A percentile compares a stretch with the other conserved stretches of the same genome.
These are phyloP conservation scores for Thereva nobilitata DNA, from an alignment of 2,888 invertebrate species.

Conservation along the genomic window DNA sequence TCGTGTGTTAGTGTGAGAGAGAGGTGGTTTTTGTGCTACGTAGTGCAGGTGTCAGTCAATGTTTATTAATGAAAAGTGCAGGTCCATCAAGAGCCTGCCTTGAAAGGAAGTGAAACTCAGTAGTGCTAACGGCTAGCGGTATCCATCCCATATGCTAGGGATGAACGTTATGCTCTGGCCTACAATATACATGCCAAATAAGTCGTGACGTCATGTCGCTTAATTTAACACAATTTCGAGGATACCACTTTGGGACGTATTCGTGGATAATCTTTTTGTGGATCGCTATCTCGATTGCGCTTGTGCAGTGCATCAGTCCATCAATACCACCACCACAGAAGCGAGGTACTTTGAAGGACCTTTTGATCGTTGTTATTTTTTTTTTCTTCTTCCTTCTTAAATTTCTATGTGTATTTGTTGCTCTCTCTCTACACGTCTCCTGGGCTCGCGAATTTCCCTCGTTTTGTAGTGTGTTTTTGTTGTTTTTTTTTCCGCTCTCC, in stretches of 20 bases:
- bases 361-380: slow-evolving; percentile 12
- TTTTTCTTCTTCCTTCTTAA: slow-evolving; percentile 9
- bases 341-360: slow-evolving; percentile 52
- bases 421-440: not conserved
- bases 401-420: not conserved
- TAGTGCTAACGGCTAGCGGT: not conserved
- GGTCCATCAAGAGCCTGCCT: not conserved
- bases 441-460: no score
- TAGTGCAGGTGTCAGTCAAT: slow-evolving; percentile 23
- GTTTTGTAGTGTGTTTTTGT: no score
- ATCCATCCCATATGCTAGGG: slow-evolving; percentile 27
- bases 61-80: slow-evolving; percentile 32
- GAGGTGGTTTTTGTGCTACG: not conserved
- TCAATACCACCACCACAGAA: slow-evolving; percentile 57
- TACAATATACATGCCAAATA: slow-evolving; percentile 16
- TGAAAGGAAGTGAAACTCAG: slow-evolving; percentile 6
- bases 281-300: slow-evolving; percentile 49
- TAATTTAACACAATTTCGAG: slow-evolving; percentile 32
- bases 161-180: slow-evolving; percentile 22
- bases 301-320: slow-evolving; percentile 55
- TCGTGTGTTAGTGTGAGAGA: slow-evolving; percentile 7
- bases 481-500: no score
- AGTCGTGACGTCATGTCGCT: slow-evolving; percentile 34
- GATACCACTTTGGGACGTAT: slow-evolving; percentile 33
- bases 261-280: slow-evolving; percentile 39